Base-by-base conservation (phyloP, 2,113 vertebrate genomes). In the Chloropsis hardwickii region DNA sequence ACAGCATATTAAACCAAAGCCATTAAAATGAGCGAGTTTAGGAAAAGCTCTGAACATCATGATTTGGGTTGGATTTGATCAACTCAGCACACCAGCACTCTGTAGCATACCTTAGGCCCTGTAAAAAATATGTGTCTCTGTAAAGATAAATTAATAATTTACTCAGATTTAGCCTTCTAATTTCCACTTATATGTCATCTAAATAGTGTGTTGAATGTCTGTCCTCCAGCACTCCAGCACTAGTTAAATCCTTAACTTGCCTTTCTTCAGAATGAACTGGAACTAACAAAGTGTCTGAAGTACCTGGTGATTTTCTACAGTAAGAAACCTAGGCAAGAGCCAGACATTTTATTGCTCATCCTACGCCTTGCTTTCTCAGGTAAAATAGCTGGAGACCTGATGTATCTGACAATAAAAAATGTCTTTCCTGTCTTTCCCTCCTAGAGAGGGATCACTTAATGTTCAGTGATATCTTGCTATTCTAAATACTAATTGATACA, bases 401-500 rank as follows among this genome's bases (percentile, higher is more conserved):
- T 50, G 31, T 60, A 25, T 37, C 29, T 94, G 45, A 88, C 48
- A 82, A 57, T 37, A 70, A 69, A 62, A 73, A 62, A 27, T 5
- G 2, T 10, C 20, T 40, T 81, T 81, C 14, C 15, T 70, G 9
- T 67, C 12, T 94, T 87, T 95, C 29, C 18, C 17, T 95, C 47
- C 5, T 17, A 37, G 31, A 69, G 86, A 90, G 64, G 85, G 50
- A 91, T 53, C 10, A 45, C 20, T 72, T 85, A 44, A 56, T 79
- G 23, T 82, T 95, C 90, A 86, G 47, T 57, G 33, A 57, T 83
- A 29, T 8, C 54, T 74, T 90, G 45, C 48, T 60, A 40, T 66
- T 93, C n/a, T 78, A 93, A 96, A 39, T 50, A n/a, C 40, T 92
- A 91, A 84, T 31, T 86, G 44, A 86, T 90, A 90, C 31, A 76